Percentiles rank a stretch among this genome's conserved stretches.
Evolutionary conservation across 1,140 invertebrate species (phyloP).

Genomic region (Saccostrea cuccullata): DNA sequence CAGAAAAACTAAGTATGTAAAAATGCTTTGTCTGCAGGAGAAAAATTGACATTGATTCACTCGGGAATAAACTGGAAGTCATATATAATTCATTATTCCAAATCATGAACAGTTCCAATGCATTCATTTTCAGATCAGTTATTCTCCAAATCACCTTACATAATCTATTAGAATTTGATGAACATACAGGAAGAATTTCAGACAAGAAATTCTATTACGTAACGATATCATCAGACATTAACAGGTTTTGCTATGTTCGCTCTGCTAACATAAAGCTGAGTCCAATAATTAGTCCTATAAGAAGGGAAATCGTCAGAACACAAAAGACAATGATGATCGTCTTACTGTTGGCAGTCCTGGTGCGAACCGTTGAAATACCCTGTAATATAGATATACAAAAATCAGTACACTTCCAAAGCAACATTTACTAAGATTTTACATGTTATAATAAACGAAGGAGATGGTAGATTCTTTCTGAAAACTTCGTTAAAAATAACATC

Average conservation of each 20-base stretch:
- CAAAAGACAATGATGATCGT: slow-evolving; percentile 5
- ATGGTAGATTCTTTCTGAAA: background rate
- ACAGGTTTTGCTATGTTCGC: background rate
- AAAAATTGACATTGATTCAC: background rate
- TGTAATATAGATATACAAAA: background rate
- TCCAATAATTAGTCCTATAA: slow-evolving; percentile 5
- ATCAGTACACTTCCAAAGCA: background rate
- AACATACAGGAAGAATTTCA: background rate
- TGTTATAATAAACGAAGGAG: too few relatives aligned
- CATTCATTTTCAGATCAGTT: background rate
- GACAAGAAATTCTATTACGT: background rate
- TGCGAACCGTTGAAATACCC: background rate
- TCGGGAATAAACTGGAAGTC: background rate
- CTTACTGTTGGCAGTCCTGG: background rate
- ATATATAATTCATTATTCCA: background rate
- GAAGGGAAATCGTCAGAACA: slow-evolving; percentile 14
- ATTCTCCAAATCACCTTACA: background rate
- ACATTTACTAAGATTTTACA: too few relatives aligned
- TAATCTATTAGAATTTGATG: background rate
- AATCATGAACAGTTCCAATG: background rate
- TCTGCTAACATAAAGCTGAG: slow-evolving; percentile 26
- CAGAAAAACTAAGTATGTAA: too few relatives aligned
- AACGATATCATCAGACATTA: background rate
- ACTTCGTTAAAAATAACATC: background rate
- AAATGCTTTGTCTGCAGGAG: background rate